phyloP scores from a whole-genome alignment of 2,797 vertebrate genomes.

The Notoglanidium macrostoma region DNA sequence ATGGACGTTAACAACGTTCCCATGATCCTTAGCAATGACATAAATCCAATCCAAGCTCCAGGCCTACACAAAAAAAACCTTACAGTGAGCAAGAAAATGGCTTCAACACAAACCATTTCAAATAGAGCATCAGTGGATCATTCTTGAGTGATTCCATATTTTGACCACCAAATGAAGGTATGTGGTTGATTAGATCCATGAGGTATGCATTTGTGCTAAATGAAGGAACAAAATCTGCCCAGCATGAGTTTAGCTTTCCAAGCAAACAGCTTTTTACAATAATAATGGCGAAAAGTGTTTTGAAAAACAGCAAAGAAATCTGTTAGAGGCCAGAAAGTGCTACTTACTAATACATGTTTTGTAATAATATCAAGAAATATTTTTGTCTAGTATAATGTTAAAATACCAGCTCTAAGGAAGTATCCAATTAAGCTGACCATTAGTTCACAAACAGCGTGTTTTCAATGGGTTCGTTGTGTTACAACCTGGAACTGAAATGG shows the following conservation, averaged over 20 bases:
- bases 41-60: slow-evolving; percentile 13
- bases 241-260: neutral
- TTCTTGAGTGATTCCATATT: slow-evolving; percentile 6
- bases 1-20: slow-evolving; percentile 36
- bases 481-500: neutral
- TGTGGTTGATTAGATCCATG: slow-evolving; percentile 42
- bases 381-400: neutral
- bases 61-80: slow-evolving; percentile 1
- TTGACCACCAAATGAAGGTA: slow-evolving; percentile 27
- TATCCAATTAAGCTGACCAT: neutral
- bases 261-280: neutral
- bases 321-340: neutral
- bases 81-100: slow-evolving; percentile 16
- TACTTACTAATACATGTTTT: neutral
- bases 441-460: neutral
- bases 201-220: slow-evolving; percentile 33
- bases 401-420: neutral
- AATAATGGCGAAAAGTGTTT: neutral
- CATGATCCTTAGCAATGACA: slow-evolving; percentile 20
- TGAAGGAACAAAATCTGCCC: slow-evolving; percentile 25
- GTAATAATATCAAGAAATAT: neutral
- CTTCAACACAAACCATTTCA: slow-evolving; percentile 7
- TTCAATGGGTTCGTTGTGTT: neutral
- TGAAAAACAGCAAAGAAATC: neutral
- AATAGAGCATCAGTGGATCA: neutral